These are phyloP conservation scores for Emesis russula DNA, from an alignment of 2,888 invertebrate genomes.

Conservation along the genomic window DNA sequence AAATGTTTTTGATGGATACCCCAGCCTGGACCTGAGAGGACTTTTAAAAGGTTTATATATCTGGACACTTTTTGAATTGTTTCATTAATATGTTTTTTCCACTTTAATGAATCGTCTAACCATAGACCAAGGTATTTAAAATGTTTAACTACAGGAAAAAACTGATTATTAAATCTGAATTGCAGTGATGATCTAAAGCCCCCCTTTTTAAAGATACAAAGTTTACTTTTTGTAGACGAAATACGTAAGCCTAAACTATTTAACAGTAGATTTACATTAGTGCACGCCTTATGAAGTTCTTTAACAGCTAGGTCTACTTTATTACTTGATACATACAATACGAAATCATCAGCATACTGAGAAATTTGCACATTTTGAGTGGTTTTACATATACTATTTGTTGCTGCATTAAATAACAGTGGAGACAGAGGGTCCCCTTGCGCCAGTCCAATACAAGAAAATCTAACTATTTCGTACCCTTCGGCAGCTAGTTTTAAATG, in stretches of 20 bases:
- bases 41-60: too few species aligned
- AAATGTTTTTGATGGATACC: too few species aligned
- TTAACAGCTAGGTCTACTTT: neutral
- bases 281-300: neutral
- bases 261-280: neutral
- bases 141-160: too few species aligned
- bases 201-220: too few species aligned
- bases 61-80: too few species aligned
- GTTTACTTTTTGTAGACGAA: too few species aligned
- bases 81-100: too few species aligned
- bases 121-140: too few species aligned
- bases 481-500: conserved; percentile 34
- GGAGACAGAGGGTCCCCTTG: conserved; percentile 42
- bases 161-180: too few species aligned
- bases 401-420: conserved; percentile 36
- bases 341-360: conserved; percentile 30
- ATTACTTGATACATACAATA: neutral
- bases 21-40: too few species aligned
- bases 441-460: neutral
- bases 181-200: too few species aligned
- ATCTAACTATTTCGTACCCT: neutral
- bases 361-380: conserved; percentile 1
- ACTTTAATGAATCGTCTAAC: too few species aligned
- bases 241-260: neutral
- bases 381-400: conserved; percentile 22